Evolutionary conservation across 2,797 vertebrate genomes (phyloP), one percentile per base, ranked within the genome.

Genomic region (Geotrypetes seraphini): DNA sequence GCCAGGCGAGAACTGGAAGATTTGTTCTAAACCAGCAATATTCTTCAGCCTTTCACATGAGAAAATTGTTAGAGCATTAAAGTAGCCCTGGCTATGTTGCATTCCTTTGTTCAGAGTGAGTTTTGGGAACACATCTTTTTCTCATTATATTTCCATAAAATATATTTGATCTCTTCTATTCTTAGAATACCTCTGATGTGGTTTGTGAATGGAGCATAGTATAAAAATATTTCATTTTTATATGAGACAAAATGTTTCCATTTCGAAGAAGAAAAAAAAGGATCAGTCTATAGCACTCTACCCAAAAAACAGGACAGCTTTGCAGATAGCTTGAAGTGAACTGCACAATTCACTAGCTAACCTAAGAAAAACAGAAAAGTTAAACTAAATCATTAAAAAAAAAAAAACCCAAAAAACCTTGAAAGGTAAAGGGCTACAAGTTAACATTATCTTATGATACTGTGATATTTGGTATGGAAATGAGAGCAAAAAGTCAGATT

Each of bases 71-170:
- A 76, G 73, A 70, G 68, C 72, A 63, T 84, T 77, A 73, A 87
- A 85, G 76, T 82, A 76, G 73, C 74, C 78, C 72, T 83, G 78
- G 85, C 73, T 80, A 75, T 53, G 59, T 84, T 84, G 79, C 86
- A 84, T 85, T 83, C 82, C 77, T 81, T 85, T 85, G 82, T 85
- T 84, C 78, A 57, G 75, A 87, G 85, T 81, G 81, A 86, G 81
- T 80, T 86, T 87, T 85, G 84, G 80, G 79, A 84, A 84, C 87
- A 91, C 93, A 92, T 93, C 89, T 88, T 87, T 90, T 92, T 88
- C 90, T 92, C 91, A 90, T 94, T 93, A 94, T 89, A 86, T 78
- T 66, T 86, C 87, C 83, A 90, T 91, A 88, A 92, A 95, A 91
- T 89, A 88, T 73, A 73, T 87, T 87, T 86, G 86, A 86, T 89